Evolutionary conservation across 2,888 invertebrate species (phyloP).

Genomic region (Xanthia togata): DNA sequence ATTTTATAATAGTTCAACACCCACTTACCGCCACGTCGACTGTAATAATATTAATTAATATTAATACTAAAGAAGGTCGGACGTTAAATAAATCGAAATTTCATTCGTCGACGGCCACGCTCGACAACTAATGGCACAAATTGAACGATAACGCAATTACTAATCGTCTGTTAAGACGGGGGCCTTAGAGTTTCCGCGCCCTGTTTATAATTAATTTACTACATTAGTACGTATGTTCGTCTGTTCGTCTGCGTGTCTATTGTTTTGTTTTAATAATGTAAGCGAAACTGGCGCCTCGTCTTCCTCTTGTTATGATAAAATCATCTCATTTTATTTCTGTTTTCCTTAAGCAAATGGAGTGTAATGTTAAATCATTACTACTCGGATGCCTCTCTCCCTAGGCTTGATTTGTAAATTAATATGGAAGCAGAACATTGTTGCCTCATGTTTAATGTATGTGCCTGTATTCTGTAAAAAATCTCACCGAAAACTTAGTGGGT

Average conservation of each 20-base stretch:
- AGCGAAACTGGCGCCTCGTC: conserved; percentile 59
- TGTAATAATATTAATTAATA: conserved; percentile 65
- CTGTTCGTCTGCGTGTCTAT: conserved; percentile 65
- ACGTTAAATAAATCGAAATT: conserved; percentile 68
- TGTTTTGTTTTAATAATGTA: conserved; percentile 74
- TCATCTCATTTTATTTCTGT: conserved; percentile 65
- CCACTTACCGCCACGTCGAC: conserved; percentile 41
- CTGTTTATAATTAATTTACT: conserved; percentile 75
- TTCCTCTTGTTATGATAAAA: conserved; percentile 67
- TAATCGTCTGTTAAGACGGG: conserved; percentile 69
- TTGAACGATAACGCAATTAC: conserved; percentile 75
- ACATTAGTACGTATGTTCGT: conserved; percentile 65
- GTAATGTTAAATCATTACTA: conserved; percentile 57
- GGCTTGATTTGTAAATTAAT: conserved; percentile 39
- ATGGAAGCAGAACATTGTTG: conserved; percentile 20
- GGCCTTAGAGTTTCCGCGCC: conserved; percentile 62
- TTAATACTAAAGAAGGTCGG: conserved; percentile 64
- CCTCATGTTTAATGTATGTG: conserved; percentile 9
- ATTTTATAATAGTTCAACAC: conserved; percentile 30
- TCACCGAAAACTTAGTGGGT: too few relatives aligned
- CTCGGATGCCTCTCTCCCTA: conserved; percentile 38
- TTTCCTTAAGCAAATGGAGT: conserved; percentile 59
- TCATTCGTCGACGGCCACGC: conserved; percentile 59
- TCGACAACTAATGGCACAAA: conserved; percentile 67
- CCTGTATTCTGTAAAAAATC: background rate